Base-by-base conservation (phyloP, 2,113 vertebrate species). In the Pomatostomus ruficeps region DNA sequence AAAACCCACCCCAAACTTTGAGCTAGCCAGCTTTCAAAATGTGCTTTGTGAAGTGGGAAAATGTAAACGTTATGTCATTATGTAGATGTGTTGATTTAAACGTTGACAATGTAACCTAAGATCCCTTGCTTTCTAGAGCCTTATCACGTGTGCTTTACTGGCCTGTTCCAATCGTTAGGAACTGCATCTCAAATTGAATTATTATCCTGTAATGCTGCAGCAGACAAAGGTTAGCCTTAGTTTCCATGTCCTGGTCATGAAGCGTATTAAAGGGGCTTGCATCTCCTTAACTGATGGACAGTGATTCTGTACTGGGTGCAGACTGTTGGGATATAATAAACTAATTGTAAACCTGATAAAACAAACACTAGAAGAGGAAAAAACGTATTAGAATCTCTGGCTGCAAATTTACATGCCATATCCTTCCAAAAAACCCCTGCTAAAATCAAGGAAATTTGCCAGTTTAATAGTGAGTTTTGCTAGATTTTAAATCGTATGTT, bases 101-200 rank as follows among this genome's bases (percentile, higher is more conserved):
- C 40, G 12, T 20, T 58, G 49, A 40, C 10, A 7, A 42, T 0
- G 6, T 40, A 90, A 52, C 51, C 38, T 15, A 23, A 59, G 28
- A 77, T 31, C 51, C 38, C 17, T 75, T 81, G 38, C 45, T 43
- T 91, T 86, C 46, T 66, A 28, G n/a, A 95, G 7, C 62, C 52
- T n/a, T 73, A 18, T 7, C 0, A 0, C 49, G 11, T 79, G 58
- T 46, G 70, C 18, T 40, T 76, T 46, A 9, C 17, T 80, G 78
- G 7, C 28, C n/a, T 55, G 2, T 59, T 73, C 2, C 9, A 29
- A n/a, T 49, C 0, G 0, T 26, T 58, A 45, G 35, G 45, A 68
- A 8, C 77, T 89, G 10, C 8, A 18, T 81, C 31, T 80, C 4
- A 71, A 72, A 57, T 40, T 1, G 3, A 63, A 21, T 63, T 87